phyloP scores from a whole-genome alignment of 2,797 vertebrate species.

The Rhinoraja longicauda region DNA sequence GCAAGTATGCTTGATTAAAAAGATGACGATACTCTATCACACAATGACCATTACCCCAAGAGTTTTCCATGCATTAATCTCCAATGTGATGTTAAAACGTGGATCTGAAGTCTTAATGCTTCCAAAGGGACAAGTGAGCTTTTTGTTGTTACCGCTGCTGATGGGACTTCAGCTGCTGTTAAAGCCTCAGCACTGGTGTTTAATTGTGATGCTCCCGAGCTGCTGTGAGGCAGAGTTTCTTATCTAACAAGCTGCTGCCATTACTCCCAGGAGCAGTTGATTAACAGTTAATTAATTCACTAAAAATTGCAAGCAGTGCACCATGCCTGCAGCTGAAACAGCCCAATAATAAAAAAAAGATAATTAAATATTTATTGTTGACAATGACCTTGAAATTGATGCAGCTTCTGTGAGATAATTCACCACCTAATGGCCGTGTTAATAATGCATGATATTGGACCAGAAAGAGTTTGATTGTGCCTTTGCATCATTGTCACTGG shows the following conservation, averaged over 20 bases:
- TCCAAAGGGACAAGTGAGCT: not conserved
- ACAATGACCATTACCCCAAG: not conserved
- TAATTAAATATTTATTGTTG: slow-evolving; percentile 37
- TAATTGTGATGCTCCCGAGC: not conserved
- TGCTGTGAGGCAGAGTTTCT: not conserved
- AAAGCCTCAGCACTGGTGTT: not conserved
- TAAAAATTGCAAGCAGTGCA: not conserved
- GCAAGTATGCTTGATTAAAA: not conserved
- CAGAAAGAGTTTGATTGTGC: not conserved
- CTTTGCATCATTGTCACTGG: not conserved
- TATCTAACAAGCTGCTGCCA: slow-evolving; percentile 12
- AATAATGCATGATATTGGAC: slow-evolving; percentile 20
- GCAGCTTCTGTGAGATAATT: slow-evolving; percentile 18
- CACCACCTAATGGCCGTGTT: slow-evolving; percentile 17
- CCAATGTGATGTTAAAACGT: not conserved
- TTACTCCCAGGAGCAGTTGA: not conserved
- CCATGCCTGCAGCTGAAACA: not conserved
- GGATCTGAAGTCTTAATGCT: not conserved
- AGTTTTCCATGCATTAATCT: not conserved
- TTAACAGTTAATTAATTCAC: slow-evolving; percentile 35
- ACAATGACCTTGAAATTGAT: slow-evolving; percentile 34
- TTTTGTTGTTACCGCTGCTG: not conserved
- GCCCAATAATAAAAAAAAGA: slow-evolving; percentile 25
- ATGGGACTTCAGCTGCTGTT: not conserved
- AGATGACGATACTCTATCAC: not conserved